Percentiles rank a stretch among this genome's conserved stretches.
These are phyloP conservation scores for Rhipidura dahli DNA, from an alignment of 2,113 vertebrate species.

Conservation along the genomic window DNA sequence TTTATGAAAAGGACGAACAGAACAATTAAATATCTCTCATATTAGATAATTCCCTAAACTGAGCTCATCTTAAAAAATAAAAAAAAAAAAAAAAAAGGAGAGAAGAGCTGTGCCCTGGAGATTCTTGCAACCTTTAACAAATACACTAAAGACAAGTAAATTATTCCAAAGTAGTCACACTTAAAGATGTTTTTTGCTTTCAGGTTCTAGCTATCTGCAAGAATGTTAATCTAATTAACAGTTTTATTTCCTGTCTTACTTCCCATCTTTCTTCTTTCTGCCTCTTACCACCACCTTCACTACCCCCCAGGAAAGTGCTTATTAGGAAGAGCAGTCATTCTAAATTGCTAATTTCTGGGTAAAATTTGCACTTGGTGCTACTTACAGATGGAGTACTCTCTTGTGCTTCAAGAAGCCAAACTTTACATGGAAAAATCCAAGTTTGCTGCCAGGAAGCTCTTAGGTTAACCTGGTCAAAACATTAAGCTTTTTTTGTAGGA, in stretches of 20 bases:
- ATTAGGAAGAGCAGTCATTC: neutral
- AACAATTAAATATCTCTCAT: neutral
- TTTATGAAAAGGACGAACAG: neutral
- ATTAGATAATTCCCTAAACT: neutral
- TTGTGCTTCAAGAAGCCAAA: neutral
- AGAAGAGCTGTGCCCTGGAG: neutral
- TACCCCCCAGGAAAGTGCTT: accelerated
- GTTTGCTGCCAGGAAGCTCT: neutral
- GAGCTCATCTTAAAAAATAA: neutral
- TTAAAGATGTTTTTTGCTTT: neutral
- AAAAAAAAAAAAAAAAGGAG: no score
- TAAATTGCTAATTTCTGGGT: neutral
- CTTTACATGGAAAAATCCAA: neutral
- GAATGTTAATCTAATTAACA: neutral
- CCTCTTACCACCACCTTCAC: neutral
- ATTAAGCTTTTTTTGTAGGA: neutral
- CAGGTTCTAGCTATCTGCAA: neutral
- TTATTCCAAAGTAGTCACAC: neutral
- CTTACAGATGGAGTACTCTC: neutral
- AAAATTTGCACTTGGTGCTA: neutral
- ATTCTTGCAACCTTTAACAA: conserved; percentile 35
- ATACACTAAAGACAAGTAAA: conserved; percentile 18
- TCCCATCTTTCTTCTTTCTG: no score
- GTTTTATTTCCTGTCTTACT: neutral
- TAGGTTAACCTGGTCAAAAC: neutral